Conservation (phyloP, 1,140 invertebrate genomes). For the Metaphire vulgaris region DNA sequence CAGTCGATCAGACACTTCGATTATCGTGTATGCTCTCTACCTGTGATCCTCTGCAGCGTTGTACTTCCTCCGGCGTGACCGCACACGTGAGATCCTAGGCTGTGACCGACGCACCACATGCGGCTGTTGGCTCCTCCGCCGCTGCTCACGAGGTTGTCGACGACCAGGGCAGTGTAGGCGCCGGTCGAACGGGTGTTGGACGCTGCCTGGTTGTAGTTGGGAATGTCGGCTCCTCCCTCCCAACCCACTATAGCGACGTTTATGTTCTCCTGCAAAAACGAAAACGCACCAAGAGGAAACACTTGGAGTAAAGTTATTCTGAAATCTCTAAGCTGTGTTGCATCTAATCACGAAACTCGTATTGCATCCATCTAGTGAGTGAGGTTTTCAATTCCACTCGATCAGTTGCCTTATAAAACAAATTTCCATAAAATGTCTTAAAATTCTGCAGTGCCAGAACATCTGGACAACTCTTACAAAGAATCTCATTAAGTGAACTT, state of each 20-base stretch:
- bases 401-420: not conserved
- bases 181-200: slow-evolving; percentile 31
- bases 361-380: too few relatives aligned
- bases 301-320: not conserved
- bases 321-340: not conserved
- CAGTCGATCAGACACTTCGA: too few relatives aligned
- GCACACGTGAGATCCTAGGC: slow-evolving; percentile 45
- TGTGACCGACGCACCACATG: slow-evolving; percentile 48
- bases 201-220: slow-evolving; percentile 52
- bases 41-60: slow-evolving; percentile 69
- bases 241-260: slow-evolving; percentile 67
- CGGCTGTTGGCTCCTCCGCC: slow-evolving; percentile 1
- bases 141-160: slow-evolving; percentile 21
- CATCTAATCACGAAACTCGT: too few relatives aligned
- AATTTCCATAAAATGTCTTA: too few relatives aligned
- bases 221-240: slow-evolving; percentile 21
- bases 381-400: not conserved
- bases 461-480: not conserved
- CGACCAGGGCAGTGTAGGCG: slow-evolving; percentile 53
- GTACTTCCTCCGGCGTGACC: slow-evolving; percentile 41
- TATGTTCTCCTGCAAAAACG: slow-evolving; percentile 18
- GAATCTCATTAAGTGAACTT: not conserved
- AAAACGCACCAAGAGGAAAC: not conserved
- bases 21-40: too few relatives aligned
- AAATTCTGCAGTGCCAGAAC: too few relatives aligned